Evolutionary conservation across 2,888 invertebrate genomes (phyloP).

Genomic region (Leptothorax acervorum): DNA sequence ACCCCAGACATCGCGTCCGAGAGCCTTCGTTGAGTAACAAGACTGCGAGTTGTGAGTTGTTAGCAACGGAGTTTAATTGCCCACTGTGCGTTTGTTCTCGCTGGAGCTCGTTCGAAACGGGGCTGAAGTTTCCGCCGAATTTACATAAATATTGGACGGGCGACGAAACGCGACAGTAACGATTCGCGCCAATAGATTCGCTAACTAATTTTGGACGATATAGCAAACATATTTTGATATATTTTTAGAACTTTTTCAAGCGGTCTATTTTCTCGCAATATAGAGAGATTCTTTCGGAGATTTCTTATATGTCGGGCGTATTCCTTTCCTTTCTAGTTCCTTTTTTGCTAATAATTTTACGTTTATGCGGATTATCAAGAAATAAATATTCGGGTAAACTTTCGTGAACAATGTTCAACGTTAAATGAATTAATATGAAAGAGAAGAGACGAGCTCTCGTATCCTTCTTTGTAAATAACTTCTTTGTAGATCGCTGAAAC

Average conservation of each 20-base stretch:
- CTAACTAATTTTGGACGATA: not conserved
- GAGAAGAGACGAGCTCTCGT: not conserved
- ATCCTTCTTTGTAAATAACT: not conserved
- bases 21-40: constrained; percentile 71
- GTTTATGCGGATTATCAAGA: not conserved
- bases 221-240: not conserved
- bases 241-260: not conserved
- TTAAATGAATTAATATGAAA: not conserved
- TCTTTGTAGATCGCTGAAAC: constrained; percentile 7
- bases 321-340: not conserved
- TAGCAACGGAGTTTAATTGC: constrained; percentile 65
- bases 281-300: not conserved
- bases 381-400: not conserved
- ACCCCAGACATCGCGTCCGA: constrained; percentile 76
- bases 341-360: not conserved
- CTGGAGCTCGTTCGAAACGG: constrained; percentile 31
- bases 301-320: too few relatives aligned
- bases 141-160: constrained; percentile 26
- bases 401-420: not conserved
- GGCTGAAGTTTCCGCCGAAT: constrained; percentile 20
- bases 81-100: constrained; percentile 51
- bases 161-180: not conserved
- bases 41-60: constrained; percentile 64
- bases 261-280: not conserved
- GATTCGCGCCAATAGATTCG: not conserved